Percentiles rank a stretch among this genome's conserved stretches.
Conservation (phyloP, 2,113 vertebrate species). For the Lepisosteus osseus region DNA sequence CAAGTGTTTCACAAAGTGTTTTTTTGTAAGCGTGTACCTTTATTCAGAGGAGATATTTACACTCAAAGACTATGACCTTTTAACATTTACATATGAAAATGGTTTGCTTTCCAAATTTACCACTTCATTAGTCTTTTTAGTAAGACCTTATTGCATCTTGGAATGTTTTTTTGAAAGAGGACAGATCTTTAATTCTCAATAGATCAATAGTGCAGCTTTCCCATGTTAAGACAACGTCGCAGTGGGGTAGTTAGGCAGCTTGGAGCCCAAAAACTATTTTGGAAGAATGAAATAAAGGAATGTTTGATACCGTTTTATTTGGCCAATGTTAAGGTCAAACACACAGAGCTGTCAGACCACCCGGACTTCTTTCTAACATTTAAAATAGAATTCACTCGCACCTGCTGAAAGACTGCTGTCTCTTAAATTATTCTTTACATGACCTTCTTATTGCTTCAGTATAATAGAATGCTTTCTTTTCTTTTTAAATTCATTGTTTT, state of each 20-base stretch:
- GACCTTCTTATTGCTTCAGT: slow-evolving; percentile 28
- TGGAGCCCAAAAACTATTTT: slow-evolving; percentile 43
- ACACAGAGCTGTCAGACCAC: slow-evolving; percentile 42
- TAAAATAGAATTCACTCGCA: slow-evolving; percentile 36
- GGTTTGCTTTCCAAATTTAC: slow-evolving; percentile 65
- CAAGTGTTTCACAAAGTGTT: slow-evolving; percentile 50
- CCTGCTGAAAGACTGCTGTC: slow-evolving; percentile 24
- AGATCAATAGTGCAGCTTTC: background rate
- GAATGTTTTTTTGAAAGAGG: slow-evolving; percentile 51
- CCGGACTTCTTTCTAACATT: slow-evolving; percentile 31
- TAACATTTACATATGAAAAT: slow-evolving; percentile 73
- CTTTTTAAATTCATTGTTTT: no score
- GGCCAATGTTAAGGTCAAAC: slow-evolving; percentile 25
- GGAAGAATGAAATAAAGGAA: slow-evolving; percentile 44
- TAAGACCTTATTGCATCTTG: slow-evolving; percentile 49
- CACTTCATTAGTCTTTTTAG: slow-evolving; percentile 69
- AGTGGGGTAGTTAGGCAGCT: slow-evolving; percentile 31
- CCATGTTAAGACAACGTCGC: slow-evolving; percentile 10
- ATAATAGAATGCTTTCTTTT: no score
- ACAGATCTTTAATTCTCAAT: slow-evolving; percentile 54
- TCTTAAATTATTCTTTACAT: slow-evolving; percentile 18
- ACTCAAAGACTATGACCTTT: slow-evolving; percentile 45
- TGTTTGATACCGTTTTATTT: slow-evolving; percentile 54
- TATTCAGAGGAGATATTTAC: slow-evolving; percentile 46
- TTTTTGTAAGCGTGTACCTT: slow-evolving; percentile 39